A percentile compares a stretch with the other conserved stretches of the same genome.
Conservation (phyloP, 2,888 invertebrate genomes). For the Drosophila emarginata region DNA sequence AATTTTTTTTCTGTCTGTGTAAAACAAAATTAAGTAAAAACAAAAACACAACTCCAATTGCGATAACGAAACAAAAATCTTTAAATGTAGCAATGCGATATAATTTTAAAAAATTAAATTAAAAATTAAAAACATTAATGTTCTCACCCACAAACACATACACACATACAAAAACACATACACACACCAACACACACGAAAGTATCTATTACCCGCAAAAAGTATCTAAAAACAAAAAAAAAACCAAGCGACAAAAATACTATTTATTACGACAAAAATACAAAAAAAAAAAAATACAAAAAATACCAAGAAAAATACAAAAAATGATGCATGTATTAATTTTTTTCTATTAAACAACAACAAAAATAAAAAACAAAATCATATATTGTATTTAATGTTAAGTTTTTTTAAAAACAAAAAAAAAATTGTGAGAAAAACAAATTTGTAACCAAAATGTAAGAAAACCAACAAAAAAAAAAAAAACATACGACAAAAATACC, state of each 20-base stretch:
- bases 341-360: conserved; percentile 61
- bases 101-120: conserved; percentile 71
- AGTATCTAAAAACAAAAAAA: conserved; percentile 57
- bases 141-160: conserved; percentile 53
- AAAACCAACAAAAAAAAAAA: conserved; percentile 29
- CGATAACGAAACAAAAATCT: conserved; percentile 44
- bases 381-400: conserved; percentile 77
- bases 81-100: conserved; percentile 72
- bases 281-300: conserved; percentile 43
- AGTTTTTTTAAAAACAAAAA: conserved; percentile 71
- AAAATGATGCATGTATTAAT: conserved; percentile 70
- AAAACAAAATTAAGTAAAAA: conserved; percentile 49
- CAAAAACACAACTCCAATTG: conserved; percentile 40
- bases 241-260: conserved; percentile 55
- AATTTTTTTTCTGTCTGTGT: conserved; percentile 73
- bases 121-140: conserved; percentile 55
- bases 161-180: conserved; percentile 9
- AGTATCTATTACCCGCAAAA: conserved; percentile 72
- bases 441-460: conserved; percentile 74
- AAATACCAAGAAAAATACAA: conserved; percentile 48
- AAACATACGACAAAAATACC: conserved; percentile 36
- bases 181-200: conserved; percentile 48
- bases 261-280: conserved; percentile 61
- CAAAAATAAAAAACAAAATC: conserved; percentile 53
- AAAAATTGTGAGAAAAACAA: conserved; percentile 63